These are phyloP conservation scores for Ageneiosus marmoratus DNA, from an alignment of 2,113 vertebrate species.

Conservation along the genomic window DNA sequence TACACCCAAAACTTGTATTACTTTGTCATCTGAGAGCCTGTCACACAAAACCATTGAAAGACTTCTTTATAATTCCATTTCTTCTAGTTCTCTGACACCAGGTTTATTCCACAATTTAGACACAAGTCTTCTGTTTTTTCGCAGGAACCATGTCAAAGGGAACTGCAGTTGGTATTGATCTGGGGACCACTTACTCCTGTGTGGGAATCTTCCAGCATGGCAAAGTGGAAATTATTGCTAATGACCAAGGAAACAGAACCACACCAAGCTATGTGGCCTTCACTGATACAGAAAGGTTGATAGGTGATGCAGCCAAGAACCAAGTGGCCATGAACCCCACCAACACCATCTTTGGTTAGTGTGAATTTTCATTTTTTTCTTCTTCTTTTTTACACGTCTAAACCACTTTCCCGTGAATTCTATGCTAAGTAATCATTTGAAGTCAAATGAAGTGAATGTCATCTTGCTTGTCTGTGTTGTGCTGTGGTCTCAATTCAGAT, in stretches of 20 bases:
- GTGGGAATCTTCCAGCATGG: constrained; percentile 89
- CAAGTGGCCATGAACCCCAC: constrained; percentile 73
- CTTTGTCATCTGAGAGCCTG: constrained; percentile 15
- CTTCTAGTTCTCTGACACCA: background rate
- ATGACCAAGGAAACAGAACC: constrained; percentile 75
- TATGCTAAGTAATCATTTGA: background rate
- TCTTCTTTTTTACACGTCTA: background rate
- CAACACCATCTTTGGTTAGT: constrained; percentile 67
- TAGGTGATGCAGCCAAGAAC: constrained; percentile 67
- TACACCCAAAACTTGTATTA: background rate
- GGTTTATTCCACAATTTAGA: background rate
- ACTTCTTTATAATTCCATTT: no score
- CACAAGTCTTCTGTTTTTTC: constrained; percentile 9
- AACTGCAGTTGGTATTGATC: constrained; percentile 84
- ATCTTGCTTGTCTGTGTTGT: background rate
- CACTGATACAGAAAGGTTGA: constrained; percentile 64
- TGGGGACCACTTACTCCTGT: constrained; percentile 90
- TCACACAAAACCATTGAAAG: background rate
- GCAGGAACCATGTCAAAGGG: constrained; percentile 75
- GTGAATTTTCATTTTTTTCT: background rate
- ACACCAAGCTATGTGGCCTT: constrained; percentile 69
- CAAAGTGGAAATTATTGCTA: constrained; percentile 91
- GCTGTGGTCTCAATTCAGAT: constrained; percentile 59
- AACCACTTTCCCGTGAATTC: background rate
- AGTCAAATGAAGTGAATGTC: background rate